Evolutionary conservation across 2,797 vertebrate genomes (phyloP).

Genomic region (Bradypus variegatus): DNA sequence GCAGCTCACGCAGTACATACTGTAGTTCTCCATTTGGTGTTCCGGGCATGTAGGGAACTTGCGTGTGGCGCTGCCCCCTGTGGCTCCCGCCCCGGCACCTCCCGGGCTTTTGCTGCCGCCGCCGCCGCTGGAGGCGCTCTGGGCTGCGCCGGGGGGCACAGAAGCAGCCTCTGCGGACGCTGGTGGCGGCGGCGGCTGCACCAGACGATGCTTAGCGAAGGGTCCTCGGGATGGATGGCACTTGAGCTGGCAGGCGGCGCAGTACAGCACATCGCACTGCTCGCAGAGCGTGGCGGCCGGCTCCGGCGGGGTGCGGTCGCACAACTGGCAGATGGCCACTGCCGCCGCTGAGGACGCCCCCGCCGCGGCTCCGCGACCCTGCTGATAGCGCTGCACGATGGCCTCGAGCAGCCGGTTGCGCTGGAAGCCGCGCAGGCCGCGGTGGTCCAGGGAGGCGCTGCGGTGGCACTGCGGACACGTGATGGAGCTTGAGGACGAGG

Average conservation of each 20-base stretch:
- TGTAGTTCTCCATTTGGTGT: constrained; percentile 93
- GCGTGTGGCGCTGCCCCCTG: constrained; percentile 55
- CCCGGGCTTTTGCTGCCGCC: constrained; percentile 63
- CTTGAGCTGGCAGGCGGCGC: constrained; percentile 88
- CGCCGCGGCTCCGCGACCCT: constrained; percentile 70
- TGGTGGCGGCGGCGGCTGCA: constrained; percentile 44
- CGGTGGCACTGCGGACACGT: constrained; percentile 97
- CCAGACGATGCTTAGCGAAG: constrained; percentile 90
- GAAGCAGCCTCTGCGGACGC: constrained; percentile 34
- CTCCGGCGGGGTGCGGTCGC: constrained; percentile 88
- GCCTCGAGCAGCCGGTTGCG: constrained; percentile 93
- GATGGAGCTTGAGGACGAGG: constrained; percentile 85
- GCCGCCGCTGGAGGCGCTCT: constrained; percentile 51
- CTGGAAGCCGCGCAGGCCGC: constrained; percentile 90
- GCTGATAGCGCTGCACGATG: constrained; percentile 89
- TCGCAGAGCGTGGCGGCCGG: constrained; percentile 92
- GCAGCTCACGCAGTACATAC: constrained; percentile 92
- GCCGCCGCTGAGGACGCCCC: constrained; percentile 11
- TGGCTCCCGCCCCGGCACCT: not conserved
- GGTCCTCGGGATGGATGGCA: constrained; percentile 95
- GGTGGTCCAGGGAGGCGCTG: constrained; percentile 92
- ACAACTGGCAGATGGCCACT: constrained; percentile 87
- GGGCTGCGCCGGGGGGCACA: not conserved
- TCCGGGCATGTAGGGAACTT: constrained; percentile 88
- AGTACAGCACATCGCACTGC: constrained; percentile 96